phyloP scores from a whole-genome alignment of 2,113 vertebrate genomes.

The Anhinga rufa region DNA sequence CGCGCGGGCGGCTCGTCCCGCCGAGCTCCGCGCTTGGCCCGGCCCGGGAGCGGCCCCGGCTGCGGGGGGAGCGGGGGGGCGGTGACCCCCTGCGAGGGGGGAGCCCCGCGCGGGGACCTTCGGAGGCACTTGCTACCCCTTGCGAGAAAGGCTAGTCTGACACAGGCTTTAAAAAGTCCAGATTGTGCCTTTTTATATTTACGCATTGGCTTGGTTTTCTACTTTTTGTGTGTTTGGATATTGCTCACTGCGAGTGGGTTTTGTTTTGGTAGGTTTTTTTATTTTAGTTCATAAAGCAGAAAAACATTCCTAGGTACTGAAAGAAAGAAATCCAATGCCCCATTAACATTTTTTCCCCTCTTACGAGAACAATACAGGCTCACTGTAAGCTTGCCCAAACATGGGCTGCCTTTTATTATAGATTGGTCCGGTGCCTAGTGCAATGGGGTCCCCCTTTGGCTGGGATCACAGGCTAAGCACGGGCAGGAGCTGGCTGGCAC shows the following conservation, averaged over 20 bases:
- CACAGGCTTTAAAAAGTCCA: background rate
- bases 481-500: background rate
- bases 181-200: background rate
- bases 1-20: background rate
- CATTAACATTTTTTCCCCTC: background rate
- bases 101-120: background rate
- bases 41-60: no score
- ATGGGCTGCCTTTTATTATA: conserved; percentile 13
- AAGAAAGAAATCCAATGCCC: background rate
- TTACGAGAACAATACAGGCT: conserved; percentile 7
- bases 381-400: conserved; percentile 17
- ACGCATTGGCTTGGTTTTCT: background rate
- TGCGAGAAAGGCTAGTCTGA: background rate
- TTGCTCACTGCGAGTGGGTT: background rate
- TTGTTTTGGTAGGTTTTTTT: no score
- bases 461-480: rapidly evolving
- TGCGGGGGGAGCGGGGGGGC: no score
- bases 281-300: background rate
- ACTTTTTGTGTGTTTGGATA: background rate
- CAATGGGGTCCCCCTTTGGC: background rate
- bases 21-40: background rate
- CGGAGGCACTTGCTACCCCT: background rate
- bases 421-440: background rate
- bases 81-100: no score
- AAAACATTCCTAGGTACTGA: background rate